A percentile compares a stretch with the other conserved stretches of the same genome.
These are phyloP conservation scores for Conops quadrifasciatus DNA, from an alignment of 2,888 invertebrate species.

Conservation along the genomic window DNA sequence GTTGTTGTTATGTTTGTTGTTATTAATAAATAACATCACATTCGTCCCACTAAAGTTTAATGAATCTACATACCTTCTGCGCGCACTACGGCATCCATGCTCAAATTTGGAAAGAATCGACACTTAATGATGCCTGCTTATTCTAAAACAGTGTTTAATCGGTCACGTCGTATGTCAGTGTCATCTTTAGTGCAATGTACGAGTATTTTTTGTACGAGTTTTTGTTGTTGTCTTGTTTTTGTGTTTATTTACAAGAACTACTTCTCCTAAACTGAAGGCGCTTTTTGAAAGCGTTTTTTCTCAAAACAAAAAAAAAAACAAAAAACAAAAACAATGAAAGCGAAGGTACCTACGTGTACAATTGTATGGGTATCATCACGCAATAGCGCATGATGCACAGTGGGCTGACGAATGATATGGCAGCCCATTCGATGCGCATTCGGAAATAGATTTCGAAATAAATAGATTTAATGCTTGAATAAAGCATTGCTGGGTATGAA, in stretches of 20 bases:
- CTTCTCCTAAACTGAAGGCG: neutral
- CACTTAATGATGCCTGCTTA: neutral
- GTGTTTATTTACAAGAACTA: neutral
- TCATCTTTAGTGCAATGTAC: neutral
- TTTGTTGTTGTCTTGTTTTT: neutral
- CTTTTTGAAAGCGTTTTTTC: neutral
- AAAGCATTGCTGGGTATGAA: neutral
- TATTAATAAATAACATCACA: constrained; percentile 3
- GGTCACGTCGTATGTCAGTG: constrained; percentile 1
- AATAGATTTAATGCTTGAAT: constrained; percentile 16
- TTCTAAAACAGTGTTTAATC: neutral
- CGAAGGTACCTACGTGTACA: neutral
- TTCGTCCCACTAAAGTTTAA: neutral
- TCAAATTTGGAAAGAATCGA: neutral
- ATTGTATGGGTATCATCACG: neutral
- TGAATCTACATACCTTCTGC: neutral
- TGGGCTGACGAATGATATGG: neutral
- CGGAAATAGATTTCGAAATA: constrained; percentile 8
- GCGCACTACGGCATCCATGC: neutral
- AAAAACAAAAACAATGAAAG: neutral
- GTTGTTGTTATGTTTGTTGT: neutral
- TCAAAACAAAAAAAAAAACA: neutral
- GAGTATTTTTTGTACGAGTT: neutral
- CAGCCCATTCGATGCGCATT: neutral
- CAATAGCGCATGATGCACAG: neutral